Evolutionary conservation across 2,888 invertebrate genomes (phyloP).

Genomic region (Melanostoma mellinum): DNA sequence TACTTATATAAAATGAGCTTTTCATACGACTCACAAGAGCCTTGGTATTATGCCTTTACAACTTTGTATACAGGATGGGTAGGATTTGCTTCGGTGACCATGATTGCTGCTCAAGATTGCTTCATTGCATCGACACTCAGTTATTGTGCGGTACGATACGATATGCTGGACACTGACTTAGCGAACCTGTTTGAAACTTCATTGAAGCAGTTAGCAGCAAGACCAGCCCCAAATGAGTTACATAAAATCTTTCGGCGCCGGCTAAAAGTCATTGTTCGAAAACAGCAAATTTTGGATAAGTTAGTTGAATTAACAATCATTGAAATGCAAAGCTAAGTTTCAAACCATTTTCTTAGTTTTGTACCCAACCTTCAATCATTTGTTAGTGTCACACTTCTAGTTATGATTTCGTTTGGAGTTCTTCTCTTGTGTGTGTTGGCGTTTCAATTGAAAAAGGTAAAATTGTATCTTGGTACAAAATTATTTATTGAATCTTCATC

Average conservation of each 20-base stretch:
- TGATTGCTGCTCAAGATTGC: slow-evolving; percentile 19
- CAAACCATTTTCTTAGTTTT: not conserved
- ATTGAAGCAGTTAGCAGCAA: not conserved
- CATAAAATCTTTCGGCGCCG: slow-evolving; percentile 3
- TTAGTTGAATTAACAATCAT: not conserved
- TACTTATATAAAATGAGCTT: slow-evolving; percentile 72
- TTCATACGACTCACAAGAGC: slow-evolving; percentile 70
- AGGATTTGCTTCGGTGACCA: slow-evolving; percentile 7
- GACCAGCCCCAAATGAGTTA: not conserved
- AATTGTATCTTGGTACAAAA: not conserved
- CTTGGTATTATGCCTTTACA: slow-evolving; percentile 33
- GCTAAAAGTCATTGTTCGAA: slow-evolving; percentile 4
- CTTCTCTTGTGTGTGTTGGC: slow-evolving; percentile 30
- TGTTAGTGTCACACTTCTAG: slow-evolving; percentile 2
- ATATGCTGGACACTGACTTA: not conserved
- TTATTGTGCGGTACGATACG: slow-evolving; percentile 14
- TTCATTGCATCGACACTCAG: slow-evolving; percentile 8
- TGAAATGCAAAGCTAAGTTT: not conserved
- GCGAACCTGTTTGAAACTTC: slow-evolving; percentile 2
- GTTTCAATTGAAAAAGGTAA: slow-evolving; percentile 28
- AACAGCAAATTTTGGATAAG: slow-evolving; percentile 25
- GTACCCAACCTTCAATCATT: slow-evolving; percentile 1
- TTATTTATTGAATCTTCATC: too few species aligned
- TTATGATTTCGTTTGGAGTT: slow-evolving; percentile 17
- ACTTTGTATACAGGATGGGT: slow-evolving; percentile 21